phyloP scores from a whole-genome alignment of 2,888 invertebrate species.

The Strigamia crassipes region DNA sequence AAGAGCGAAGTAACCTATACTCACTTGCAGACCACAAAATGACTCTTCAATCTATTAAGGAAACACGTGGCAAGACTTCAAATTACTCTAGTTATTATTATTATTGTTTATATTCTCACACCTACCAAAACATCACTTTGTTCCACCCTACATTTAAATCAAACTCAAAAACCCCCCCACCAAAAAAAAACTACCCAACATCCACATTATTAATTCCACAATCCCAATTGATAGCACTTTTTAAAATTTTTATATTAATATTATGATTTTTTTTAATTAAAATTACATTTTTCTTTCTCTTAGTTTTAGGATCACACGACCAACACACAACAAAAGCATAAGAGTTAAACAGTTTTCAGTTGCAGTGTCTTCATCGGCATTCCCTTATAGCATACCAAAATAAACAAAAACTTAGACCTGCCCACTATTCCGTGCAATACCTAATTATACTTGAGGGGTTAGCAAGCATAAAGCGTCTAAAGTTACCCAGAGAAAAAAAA shows the following conservation, averaged over 20 bases:
- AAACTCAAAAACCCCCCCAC: no score
- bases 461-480: not conserved
- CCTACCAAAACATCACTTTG: not conserved
- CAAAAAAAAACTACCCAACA: not conserved
- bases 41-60: not conserved
- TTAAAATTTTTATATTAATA: no score
- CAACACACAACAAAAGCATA: not conserved
- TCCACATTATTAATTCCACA: not conserved
- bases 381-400: not conserved
- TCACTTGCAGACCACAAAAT: not conserved
- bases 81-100: not conserved
- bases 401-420: not conserved
- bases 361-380: not conserved
- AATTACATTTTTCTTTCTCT: not conserved
- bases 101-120: not conserved
- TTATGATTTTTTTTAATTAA: not conserved
- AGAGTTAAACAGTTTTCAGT: not conserved
- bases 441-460: not conserved
- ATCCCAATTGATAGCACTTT: not conserved
- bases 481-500: not conserved
- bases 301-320: not conserved
- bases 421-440: not conserved
- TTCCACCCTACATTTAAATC: no score
- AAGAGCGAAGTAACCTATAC: not conserved
- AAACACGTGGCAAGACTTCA: constrained; percentile 32